Evolutionary conservation across 2,888 invertebrate genomes (phyloP), one percentile per base, ranked within the genome.

Genomic region (Aelia acuminata): DNA sequence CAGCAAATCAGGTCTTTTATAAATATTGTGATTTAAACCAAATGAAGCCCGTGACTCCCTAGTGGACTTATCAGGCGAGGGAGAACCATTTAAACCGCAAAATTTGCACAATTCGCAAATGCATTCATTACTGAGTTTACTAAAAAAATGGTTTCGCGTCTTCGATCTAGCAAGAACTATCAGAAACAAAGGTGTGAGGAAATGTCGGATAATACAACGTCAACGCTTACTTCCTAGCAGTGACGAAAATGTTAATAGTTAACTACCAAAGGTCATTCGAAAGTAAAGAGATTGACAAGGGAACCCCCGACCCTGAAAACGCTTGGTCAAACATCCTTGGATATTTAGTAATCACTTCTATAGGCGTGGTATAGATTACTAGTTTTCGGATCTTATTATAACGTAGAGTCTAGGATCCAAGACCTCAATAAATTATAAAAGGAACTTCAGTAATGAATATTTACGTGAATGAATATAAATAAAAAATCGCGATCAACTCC

Each of bases 171-270:
- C 63, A 70, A 70, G 63, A 70, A 31, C 18, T 35, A 31, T 70
- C 18, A 35, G 63, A 70, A 70, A 70, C 63, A 70, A 70, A 31
- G 31, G 18, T 31, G 35, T 70, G 63, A 5, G 18, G 63, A 35
- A 70, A 70, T 31, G 18, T 20, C 63, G 63, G 63, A 70, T n/a
- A 35, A 20, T 15, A 18, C 35, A 35, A 70, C 31, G 7, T 20
- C 35, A 70, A 35, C 31, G 63, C 63, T 70, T 35, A 70, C 63
- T 70, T 70, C 63, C 63, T 35, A 70, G 63, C 31, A 70, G 35
- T 70, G 63, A 70, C 63, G 63, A 70, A 70, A 70, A 70, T 26
- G 63, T 70, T 35, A 70, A 70, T 70, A 70, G 63, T 70, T 35
- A 70, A 70, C 31, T 18, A 18, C 35, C 63, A 70, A 70, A 70